phyloP scores from a whole-genome alignment of 2,797 vertebrate species.

The Melanotaenia maccullochi region DNA sequence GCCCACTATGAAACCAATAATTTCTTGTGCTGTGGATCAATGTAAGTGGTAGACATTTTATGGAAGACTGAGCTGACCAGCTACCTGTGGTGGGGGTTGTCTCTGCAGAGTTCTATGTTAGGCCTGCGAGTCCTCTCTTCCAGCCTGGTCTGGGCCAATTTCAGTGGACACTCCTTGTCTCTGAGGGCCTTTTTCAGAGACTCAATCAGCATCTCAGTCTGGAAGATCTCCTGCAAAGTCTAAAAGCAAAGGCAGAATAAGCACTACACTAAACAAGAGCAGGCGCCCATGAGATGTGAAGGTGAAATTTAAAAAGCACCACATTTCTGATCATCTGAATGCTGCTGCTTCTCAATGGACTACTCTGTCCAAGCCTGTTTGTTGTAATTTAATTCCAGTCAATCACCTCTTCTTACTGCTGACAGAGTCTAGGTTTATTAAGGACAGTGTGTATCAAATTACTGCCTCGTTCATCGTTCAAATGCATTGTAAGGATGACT shows the following conservation, averaged over 20 bases:
- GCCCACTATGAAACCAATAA: background rate
- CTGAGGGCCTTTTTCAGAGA: slow-evolving; percentile 88
- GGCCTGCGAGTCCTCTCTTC: slow-evolving; percentile 91
- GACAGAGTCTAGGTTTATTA: slow-evolving; percentile 45
- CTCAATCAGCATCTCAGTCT: slow-evolving; percentile 90
- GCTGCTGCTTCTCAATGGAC: slow-evolving; percentile 22
- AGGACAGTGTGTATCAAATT: slow-evolving; percentile 50
- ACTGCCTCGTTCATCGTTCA: slow-evolving; percentile 46
- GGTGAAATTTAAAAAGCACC: slow-evolving; percentile 9
- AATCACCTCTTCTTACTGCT: slow-evolving; percentile 34
- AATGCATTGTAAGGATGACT: slow-evolving; percentile 4
- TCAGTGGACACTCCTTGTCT: slow-evolving; percentile 89
- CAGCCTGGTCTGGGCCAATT: slow-evolving; percentile 93
- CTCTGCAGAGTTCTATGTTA: slow-evolving; percentile 91
- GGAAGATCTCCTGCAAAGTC: slow-evolving; percentile 94
- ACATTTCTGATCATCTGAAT: slow-evolving; percentile 22
- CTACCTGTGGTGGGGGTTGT: slow-evolving; percentile 89
- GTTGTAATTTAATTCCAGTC: slow-evolving; percentile 55
- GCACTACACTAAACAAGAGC: background rate
- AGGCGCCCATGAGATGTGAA: background rate
- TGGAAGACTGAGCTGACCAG: background rate
- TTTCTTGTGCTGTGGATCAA: background rate
- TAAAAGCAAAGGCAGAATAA: slow-evolving; percentile 52
- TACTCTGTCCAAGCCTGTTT: slow-evolving; percentile 40
- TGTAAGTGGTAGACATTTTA: background rate